Base-by-base conservation (phyloP, 2,888 invertebrate genomes). In the Caenorhabditis sp. region DNA sequence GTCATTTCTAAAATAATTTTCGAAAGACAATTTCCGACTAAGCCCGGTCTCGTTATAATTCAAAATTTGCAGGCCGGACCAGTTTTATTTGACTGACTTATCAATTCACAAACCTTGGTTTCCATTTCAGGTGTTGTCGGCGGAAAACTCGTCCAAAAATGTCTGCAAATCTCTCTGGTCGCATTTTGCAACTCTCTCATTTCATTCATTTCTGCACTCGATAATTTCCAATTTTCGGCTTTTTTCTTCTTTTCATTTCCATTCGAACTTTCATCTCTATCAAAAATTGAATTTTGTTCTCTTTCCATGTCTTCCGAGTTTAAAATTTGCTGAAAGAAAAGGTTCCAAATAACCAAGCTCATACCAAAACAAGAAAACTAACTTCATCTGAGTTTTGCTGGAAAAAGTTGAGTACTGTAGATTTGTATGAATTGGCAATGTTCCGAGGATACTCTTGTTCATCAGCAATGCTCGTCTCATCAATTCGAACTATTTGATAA, bases 141-240 rank as follows among this genome's bases (percentile, higher is more conserved):
- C 1, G 92, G 92, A 90, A 97, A 96, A 88, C 95, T 93, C 55
- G 92, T 91, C 97, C 97, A 99, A 89, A 97, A 94, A 89, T 97
- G 96, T 70, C 94, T 92, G 17, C 97, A 90, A 69, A 99, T 89
- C 90, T 97, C 97, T 73, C 93, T 92, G 4, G 75, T 76, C 21
- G 81, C 66, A 61, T 68, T 76, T 50, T 82, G 81, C 43, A 82
- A 62, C 37, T 70, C 73, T 10, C 72, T 63, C 4, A 80, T 50
- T 49, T 80, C 72, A 1, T 31, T 57, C 8, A 77, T 27, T 21
- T 77, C 72, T 0, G 58, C 19, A 0, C 58, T 19, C 21, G 55
- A 51, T 36, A 24, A 5, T 23, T 62, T 58, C 70, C 73, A 73
- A 6, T 57, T 37, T 19, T 76, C 78, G 4, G 66, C 66, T 1